A percentile compares a stretch with the other conserved stretches of the same genome.
Conservation (phyloP, 35 echinoderm and acorn worm genomes). For the Nesometra sesokonis region DNA sequence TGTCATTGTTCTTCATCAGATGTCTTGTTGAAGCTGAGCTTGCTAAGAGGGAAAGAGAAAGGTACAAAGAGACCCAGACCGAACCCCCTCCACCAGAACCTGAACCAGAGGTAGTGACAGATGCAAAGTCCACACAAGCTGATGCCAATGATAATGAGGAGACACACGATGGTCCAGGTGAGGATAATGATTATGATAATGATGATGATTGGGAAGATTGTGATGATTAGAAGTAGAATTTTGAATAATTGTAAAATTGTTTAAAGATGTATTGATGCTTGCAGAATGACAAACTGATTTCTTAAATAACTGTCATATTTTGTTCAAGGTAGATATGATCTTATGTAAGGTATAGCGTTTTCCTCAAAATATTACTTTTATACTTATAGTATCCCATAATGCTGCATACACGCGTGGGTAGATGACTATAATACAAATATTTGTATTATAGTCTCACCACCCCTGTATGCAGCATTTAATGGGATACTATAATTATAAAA, state of each 20-base stretch:
- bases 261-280: not conserved
- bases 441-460: no score
- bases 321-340: no score
- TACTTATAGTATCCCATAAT: no score
- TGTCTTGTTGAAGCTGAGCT: conserved; percentile 91
- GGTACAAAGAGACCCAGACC: conserved; percentile 78
- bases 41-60: conserved; percentile 63
- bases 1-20: not conserved
- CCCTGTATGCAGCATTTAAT: no score
- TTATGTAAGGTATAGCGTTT: no score
- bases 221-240: not conserved
- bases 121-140: conserved; percentile 53
- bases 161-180: conserved; percentile 31
- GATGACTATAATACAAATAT: no score
- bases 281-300: no score
- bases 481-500: no score
- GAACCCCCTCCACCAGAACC: conserved; percentile 37
- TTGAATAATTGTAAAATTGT: not conserved
- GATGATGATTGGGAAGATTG: not conserved
- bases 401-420: no score
- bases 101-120: conserved; percentile 53
- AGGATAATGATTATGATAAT: conserved; percentile 2
- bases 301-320: no score
- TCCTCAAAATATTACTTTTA: no score
- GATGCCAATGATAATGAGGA: conserved; percentile 36